Evolutionary conservation across 1,140 invertebrate species (phyloP).

Genomic region (Kradibia gibbosae): DNA sequence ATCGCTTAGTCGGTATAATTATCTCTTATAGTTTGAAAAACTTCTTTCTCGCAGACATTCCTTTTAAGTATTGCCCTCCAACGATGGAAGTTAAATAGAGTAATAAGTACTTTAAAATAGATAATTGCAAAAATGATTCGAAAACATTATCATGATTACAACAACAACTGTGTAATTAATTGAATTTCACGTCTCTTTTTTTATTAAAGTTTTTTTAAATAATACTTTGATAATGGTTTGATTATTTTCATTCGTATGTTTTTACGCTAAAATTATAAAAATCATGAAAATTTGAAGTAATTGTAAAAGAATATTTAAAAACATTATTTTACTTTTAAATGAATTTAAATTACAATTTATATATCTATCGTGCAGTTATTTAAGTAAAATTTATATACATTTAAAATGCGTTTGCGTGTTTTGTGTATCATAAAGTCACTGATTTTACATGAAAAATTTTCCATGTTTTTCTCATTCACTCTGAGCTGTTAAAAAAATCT

Average conservation of each 20-base stretch:
- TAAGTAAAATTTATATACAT: conserved; percentile 6
- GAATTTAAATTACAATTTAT: conserved; percentile 15
- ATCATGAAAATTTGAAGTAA: neutral
- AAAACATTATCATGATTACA: too few species aligned
- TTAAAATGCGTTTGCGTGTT: conserved; percentile 22
- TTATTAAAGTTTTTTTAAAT: too few species aligned
- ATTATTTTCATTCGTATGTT: neutral
- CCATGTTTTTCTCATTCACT: conserved; percentile 9
- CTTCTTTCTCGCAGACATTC: too few species aligned
- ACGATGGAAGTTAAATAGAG: too few species aligned
- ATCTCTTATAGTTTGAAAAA: too few species aligned
- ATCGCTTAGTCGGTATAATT: too few species aligned
- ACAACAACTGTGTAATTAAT: too few species aligned
- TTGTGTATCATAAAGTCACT: neutral
- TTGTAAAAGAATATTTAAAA: neutral
- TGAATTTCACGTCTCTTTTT: too few species aligned
- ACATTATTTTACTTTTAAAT: neutral
- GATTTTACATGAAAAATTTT: conserved; percentile 35
- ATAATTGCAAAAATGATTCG: too few species aligned
- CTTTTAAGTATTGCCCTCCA: too few species aligned
- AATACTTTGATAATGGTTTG: neutral
- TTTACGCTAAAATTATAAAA: neutral
- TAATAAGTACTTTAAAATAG: too few species aligned
- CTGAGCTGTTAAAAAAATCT: conserved; percentile 31
- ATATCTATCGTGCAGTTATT: neutral